Evolutionary conservation across 2,888 invertebrate species (phyloP).

Genomic region (Protonemura montana): DNA sequence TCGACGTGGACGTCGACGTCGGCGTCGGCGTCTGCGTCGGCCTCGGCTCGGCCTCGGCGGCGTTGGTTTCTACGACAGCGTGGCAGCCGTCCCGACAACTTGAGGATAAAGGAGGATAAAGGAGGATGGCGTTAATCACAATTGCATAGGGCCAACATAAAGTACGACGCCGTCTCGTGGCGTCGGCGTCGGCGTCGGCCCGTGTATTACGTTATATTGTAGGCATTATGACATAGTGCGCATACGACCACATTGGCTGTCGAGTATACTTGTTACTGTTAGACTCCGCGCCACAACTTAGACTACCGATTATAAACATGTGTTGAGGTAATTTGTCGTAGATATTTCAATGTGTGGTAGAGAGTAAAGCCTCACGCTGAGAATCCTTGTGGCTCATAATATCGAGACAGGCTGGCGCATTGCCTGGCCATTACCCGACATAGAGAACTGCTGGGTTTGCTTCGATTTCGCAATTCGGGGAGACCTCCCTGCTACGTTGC

Average conservation of each 20-base stretch:
- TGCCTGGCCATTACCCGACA: neutral
- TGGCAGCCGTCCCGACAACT: neutral
- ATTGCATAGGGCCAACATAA: neutral
- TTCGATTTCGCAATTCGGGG: neutral
- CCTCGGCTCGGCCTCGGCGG: neutral
- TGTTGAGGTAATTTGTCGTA: slow-evolving; percentile 14
- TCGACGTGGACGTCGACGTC: neutral
- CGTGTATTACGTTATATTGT: neutral
- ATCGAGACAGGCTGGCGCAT: neutral
- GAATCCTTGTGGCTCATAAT: neutral
- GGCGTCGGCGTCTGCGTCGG: neutral
- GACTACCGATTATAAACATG: slow-evolving; percentile 22
- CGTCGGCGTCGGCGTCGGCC: neutral
- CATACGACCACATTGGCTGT: slow-evolving; percentile 14
- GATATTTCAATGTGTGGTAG: slow-evolving; percentile 8
- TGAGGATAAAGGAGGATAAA: slow-evolving; percentile 7
- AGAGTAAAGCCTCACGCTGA: neutral
- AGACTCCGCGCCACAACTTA: slow-evolving; percentile 25
- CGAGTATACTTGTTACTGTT: slow-evolving; percentile 18
- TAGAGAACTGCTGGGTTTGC: neutral
- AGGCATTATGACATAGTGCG: neutral
- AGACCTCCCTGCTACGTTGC: too few species aligned
- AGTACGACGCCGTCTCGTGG: neutral
- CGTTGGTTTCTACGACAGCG: neutral
- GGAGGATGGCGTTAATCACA: slow-evolving; percentile 19